Evolutionary conservation across 2,113 vertebrate genomes (phyloP), one percentile per base, ranked within the genome.

Genomic region (Eleginops maclovinus): DNA sequence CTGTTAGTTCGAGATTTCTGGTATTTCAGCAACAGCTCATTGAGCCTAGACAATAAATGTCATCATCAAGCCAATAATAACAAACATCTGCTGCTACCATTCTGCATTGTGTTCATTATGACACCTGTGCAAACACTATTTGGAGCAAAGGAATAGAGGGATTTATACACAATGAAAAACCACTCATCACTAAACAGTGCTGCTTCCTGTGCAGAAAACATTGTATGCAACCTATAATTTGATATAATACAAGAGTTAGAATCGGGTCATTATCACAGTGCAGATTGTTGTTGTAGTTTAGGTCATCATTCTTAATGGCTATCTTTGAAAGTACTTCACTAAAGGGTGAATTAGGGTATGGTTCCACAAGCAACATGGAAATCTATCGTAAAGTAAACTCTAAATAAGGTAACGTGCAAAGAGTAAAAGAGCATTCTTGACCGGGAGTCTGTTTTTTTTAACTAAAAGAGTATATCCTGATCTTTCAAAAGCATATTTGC

Each of bases 61-160:
- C 31, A 75, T 46, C 60, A 60, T 74, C 44, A 4, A 54, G 56
- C 22, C 65, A 65, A 21, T 72, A 54, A 65, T 28, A 62, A 54
- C 46, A 50, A 12, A 49, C 64, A 63, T 50, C 56, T 76, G 66
- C 78, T 70, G 22, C 50, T 40, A 49, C 41, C 36, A 40, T 14
- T 46, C 58, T 47, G 58, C 58, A 58, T 43, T 67, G 24, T 79
- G 58, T 51, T 65, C 46, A 36, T 16, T 28, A 77, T 44, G 46
- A 62, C 73, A 50, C 55, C 72, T 80, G 78, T 79, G 79, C 16
- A 83, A 86, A 85, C 86, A 77, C 24, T 19, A 19, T 62, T 17
- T 59, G n/a, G 15, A 51, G 22, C 4, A 17, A 54, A 66, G 58
- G 22, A 58, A n/a, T 40, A 65, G 14, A 60, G 43, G 21, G 36